phyloP scores from a whole-genome alignment of 2,113 vertebrate species.

The Manacus vitellinus region DNA sequence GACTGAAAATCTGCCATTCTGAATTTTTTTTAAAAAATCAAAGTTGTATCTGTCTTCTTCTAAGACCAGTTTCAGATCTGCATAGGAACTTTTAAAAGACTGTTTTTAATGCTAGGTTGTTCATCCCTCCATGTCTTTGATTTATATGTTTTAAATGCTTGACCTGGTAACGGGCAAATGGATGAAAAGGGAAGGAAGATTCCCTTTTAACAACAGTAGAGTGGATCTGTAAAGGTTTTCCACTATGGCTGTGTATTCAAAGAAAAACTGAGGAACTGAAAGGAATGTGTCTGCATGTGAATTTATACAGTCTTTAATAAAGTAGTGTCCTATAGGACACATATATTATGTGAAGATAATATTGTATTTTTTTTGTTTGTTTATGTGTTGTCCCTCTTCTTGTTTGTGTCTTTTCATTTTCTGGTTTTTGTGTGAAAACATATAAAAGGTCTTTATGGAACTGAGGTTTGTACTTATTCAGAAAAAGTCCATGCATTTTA shows the following conservation, averaged over 20 bases:
- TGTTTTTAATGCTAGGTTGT: background rate
- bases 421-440: background rate
- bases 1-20: background rate
- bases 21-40: background rate
- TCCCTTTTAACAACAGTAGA: background rate
- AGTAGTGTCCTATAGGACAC: background rate
- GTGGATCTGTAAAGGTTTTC: background rate
- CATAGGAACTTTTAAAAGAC: background rate
- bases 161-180: background rate
- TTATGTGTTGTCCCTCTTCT: background rate
- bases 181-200: background rate
- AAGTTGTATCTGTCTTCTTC: background rate
- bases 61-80: background rate
- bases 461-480: background rate
- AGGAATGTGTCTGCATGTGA: background rate
- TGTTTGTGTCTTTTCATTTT: background rate
- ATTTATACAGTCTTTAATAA: background rate
- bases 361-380: background rate
- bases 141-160: background rate
- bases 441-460: background rate
- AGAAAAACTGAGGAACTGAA: background rate
- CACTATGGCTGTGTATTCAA: background rate
- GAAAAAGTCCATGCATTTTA: background rate
- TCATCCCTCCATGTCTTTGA: background rate
- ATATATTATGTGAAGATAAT: background rate